A percentile compares a stretch with the other conserved stretches of the same genome.
Conservation (phyloP, 2,113 vertebrate genomes). For the Anguilla japonica region DNA sequence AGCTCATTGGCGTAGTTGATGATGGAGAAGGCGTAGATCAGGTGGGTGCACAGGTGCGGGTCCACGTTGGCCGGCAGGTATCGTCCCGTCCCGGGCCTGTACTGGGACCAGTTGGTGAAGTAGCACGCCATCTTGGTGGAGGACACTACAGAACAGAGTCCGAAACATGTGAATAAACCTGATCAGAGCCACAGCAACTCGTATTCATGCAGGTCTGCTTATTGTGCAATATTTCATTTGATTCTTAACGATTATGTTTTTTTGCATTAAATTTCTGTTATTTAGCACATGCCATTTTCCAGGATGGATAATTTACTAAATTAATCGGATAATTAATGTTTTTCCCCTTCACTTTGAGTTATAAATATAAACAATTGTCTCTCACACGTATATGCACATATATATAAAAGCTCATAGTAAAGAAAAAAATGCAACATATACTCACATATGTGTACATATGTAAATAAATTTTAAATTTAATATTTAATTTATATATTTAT, state of each 20-base stretch:
- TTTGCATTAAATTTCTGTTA: too few relatives aligned
- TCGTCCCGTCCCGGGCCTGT: slow-evolving; percentile 63
- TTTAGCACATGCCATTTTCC: too few relatives aligned
- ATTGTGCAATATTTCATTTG: neutral
- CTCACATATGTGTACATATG: too few relatives aligned
- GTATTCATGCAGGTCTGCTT: neutral
- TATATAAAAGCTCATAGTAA: too few relatives aligned
- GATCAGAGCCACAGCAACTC: neutral
- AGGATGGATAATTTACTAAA: too few relatives aligned
- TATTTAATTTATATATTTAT: too few relatives aligned
- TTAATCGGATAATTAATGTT: too few relatives aligned
- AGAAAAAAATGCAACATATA: too few relatives aligned
- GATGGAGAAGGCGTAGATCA: slow-evolving; percentile 79
- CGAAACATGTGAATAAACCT: neutral
- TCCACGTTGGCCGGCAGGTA: slow-evolving; percentile 68
- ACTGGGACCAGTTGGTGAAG: slow-evolving; percentile 84
- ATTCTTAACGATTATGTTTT: neutral
- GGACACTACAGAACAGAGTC: slow-evolving; percentile 54
- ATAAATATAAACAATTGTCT: too few relatives aligned
- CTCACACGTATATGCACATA: too few relatives aligned
- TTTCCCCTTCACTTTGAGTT: too few relatives aligned
- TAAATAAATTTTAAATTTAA: too few relatives aligned
- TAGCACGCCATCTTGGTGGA: slow-evolving; percentile 78
- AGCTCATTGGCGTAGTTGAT: slow-evolving; percentile 63
- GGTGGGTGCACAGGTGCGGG: slow-evolving; percentile 73